Base-by-base conservation (phyloP, 2,113 vertebrate species). In the Murina feae region DNA sequence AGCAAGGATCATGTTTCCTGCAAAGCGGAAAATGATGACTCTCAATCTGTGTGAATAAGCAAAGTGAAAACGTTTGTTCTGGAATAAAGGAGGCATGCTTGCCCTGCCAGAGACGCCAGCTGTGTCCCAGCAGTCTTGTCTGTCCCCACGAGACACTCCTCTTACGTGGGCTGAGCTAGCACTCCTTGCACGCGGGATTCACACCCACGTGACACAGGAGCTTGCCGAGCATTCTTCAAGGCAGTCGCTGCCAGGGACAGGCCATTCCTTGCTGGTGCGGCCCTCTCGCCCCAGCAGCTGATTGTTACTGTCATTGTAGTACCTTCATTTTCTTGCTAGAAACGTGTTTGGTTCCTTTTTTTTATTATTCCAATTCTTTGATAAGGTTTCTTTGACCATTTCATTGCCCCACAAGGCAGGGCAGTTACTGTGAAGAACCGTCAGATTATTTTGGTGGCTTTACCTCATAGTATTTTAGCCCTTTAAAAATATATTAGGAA, bases 141-240 rank as follows among this genome's bases (percentile, higher is more conserved):
- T 94, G 37, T 86, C 20, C 87, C 35, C 28, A 47, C 2, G 55
- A 35, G 82, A 30, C 32, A 65, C 12, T 90, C 10, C 0, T 79
- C 53, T 60, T 21, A 20, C 13, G 32, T 25, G 16, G 44, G 53
- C 53, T 74, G 44, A 86, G 13, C 35, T 32, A 30, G 71, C 4
- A 7, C 0, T 35, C 17, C 9, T 35, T 25, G 47, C 23, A 0
- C 5, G 11, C 0, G 1, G 60, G 39, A 25, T 0, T 9, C 80
- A 25, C 28, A 8, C 89, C 17, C 25, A 86, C 7, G 42, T 18
- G 17, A 18, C 1, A 0, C 28, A 80, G 30, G 18, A 63, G 51
- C 32, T 35, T 6, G 35, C 63, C 25, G 21, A 32, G 2, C 71
- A 30, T 51, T 78, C 92, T 87, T 37, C 18, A 39, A 28, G 11